Evolutionary conservation across 2,797 vertebrate species (phyloP).

Genomic region (Argyrosomus regius): DNA sequence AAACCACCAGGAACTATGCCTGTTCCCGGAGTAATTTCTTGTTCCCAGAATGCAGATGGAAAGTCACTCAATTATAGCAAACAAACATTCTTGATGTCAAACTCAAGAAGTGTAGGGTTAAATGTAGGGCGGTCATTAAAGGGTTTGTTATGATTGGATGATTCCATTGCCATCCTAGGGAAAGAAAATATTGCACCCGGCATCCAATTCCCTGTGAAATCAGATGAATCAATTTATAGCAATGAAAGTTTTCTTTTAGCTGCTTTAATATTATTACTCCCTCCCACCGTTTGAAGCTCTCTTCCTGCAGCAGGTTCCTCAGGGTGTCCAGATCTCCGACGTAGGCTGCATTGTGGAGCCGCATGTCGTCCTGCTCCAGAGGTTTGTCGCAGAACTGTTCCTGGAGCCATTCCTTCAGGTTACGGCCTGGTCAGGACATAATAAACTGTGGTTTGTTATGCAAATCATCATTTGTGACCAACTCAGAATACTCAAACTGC

Average conservation of each 20-base stretch:
- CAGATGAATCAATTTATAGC: no score
- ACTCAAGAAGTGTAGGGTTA: no score
- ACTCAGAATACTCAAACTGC: not conserved
- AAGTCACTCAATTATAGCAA: no score
- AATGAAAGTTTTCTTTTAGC: no score
- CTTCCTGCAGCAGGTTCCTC: constrained; percentile 89
- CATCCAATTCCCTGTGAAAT: no score
- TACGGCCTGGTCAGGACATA: constrained; percentile 86
- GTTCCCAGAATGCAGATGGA: no score
- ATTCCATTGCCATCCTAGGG: not conserved
- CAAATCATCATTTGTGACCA: not conserved
- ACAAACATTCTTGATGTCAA: no score
- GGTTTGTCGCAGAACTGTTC: constrained; percentile 95
- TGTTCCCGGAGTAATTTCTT: no score
- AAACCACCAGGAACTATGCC: no score
- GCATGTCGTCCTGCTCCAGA: constrained; percentile 91
- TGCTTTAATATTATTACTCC: no score
- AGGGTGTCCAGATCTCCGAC: constrained; percentile 94
- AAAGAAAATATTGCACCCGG: no score
- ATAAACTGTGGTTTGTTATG: not conserved
- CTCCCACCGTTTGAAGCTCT: constrained; percentile 89
- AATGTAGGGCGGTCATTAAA: no score
- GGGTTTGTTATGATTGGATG: not conserved
- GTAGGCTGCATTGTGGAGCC: constrained; percentile 93
- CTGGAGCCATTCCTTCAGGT: constrained; percentile 95